phyloP scores from a whole-genome alignment of 2,888 invertebrate genomes.

The Merodon equestris region DNA sequence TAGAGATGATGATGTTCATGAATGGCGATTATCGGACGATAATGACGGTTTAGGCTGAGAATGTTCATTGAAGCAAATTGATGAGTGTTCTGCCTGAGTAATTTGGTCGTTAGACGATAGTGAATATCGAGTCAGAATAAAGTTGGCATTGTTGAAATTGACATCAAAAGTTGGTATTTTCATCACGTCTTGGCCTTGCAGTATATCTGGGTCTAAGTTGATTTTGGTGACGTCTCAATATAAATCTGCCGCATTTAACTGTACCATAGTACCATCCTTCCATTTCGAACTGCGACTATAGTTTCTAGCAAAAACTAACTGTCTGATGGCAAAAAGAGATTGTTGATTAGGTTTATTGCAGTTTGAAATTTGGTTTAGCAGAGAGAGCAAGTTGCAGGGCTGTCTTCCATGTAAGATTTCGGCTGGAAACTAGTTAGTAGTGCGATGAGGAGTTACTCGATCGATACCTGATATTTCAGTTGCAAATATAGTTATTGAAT shows the following conservation, averaged over 20 bases:
- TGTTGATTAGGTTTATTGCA: background rate
- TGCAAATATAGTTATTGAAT: constrained; percentile 13
- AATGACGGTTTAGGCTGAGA: too few relatives aligned
- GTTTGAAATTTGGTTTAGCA: constrained; percentile 20
- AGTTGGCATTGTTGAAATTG: too few relatives aligned
- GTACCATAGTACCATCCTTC: constrained; percentile 6
- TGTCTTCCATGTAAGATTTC: constrained; percentile 54
- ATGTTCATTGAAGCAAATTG: too few relatives aligned
- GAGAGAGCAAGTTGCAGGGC: constrained; percentile 15
- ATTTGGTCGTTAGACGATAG: too few relatives aligned
- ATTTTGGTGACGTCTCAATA: constrained; percentile 21
- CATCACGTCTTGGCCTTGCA: too few relatives aligned
- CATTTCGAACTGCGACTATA: constrained; percentile 2
- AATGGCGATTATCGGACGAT: too few relatives aligned
- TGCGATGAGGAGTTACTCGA: constrained; percentile 28
- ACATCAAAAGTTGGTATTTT: constrained; percentile 3
- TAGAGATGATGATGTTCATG: too few relatives aligned
- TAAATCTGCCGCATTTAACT: constrained; percentile 6
- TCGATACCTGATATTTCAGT: constrained; percentile 48
- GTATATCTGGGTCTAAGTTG: constrained; percentile 12
- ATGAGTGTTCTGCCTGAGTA: too few relatives aligned
- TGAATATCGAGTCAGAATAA: too few relatives aligned
- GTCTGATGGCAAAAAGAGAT: constrained; percentile 6
- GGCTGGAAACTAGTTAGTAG: constrained; percentile 34
- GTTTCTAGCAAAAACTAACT: constrained; percentile 1